Evolutionary conservation across 2,888 invertebrate species (phyloP).

Genomic region (Allophyes oxyacanthae): DNA sequence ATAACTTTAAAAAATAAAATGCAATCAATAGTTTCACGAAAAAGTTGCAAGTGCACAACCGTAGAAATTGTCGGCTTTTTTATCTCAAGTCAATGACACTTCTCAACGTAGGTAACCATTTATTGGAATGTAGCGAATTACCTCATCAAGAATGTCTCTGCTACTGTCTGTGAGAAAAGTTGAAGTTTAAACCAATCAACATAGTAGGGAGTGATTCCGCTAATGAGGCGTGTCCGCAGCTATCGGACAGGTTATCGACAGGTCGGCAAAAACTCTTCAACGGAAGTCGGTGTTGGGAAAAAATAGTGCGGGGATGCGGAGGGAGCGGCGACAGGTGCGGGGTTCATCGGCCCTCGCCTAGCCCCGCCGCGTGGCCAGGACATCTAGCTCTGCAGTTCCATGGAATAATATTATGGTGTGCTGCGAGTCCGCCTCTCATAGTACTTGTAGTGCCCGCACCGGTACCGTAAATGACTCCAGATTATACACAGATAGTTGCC

Average conservation of each 20-base stretch:
- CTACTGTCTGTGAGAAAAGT: conserved; percentile 59
- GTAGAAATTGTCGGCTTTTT: conserved; percentile 58
- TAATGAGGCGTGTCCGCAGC: conserved; percentile 85
- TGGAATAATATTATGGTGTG: conserved; percentile 73
- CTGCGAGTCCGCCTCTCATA: conserved; percentile 59
- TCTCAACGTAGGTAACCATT: conserved; percentile 60
- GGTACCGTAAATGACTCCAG: conserved; percentile 68
- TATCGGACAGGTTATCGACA: conserved; percentile 83
- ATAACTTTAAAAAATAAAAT: conserved; percentile 1
- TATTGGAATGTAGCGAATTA: conserved; percentile 69
- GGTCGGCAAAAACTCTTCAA: conserved; percentile 81
- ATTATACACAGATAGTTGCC: conserved; percentile 55
- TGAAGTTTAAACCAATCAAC: conserved; percentile 72
- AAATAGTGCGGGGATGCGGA: conserved; percentile 80
- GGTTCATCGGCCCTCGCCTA: conserved; percentile 82
- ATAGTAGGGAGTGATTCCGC: conserved; percentile 71
- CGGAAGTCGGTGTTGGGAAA: conserved; percentile 83
- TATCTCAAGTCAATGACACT: conserved; percentile 71
- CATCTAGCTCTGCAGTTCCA: conserved; percentile 68
- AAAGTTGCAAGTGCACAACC: conserved; percentile 48
- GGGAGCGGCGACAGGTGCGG: conserved; percentile 79
- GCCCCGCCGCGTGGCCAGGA: conserved; percentile 63
- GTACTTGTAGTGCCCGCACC: conserved; percentile 62
- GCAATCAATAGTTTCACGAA: conserved; percentile 7
- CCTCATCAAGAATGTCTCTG: conserved; percentile 61